Conservation (phyloP, 2,797 vertebrate genomes). For the Erpetoichthys calabaricus region DNA sequence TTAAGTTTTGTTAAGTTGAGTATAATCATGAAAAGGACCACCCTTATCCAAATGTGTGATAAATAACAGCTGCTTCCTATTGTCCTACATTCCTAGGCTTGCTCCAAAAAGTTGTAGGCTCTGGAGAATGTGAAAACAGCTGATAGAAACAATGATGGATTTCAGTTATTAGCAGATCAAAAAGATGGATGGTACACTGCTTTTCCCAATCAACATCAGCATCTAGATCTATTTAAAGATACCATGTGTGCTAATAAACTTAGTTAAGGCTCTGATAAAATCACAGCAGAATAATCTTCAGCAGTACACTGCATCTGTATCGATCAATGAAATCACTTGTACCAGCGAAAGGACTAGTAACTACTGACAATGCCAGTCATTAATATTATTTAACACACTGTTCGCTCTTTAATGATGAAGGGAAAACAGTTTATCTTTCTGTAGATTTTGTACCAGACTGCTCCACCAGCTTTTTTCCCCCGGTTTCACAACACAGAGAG, state of each 20-base stretch:
- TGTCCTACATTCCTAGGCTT: constrained; percentile 34
- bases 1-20: no score
- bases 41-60: constrained; percentile 11
- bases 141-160: constrained; percentile 84
- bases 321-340: constrained; percentile 95
- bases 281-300: constrained; percentile 82
- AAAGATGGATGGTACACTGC: constrained; percentile 90
- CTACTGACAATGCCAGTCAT: constrained; percentile 83
- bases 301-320: constrained; percentile 53
- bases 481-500: constrained; percentile 1
- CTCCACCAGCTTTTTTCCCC: constrained; percentile 1
- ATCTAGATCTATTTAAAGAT: constrained; percentile 99
- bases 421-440: constrained; percentile 62
- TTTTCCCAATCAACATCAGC: constrained; percentile 96
- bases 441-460: constrained; percentile 14
- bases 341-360: constrained; percentile 72
- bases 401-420: constrained; percentile 83
- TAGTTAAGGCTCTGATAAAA: constrained; percentile 95
- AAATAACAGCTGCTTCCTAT: constrained; percentile 16
- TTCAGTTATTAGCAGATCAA: constrained; percentile 98
- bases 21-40: not conserved
- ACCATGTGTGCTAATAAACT: constrained; percentile 82
- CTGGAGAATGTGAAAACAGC: constrained; percentile 40
- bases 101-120: constrained; percentile 44
- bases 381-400: constrained; percentile 98